Evolutionary conservation across 2,113 vertebrate species (phyloP).

Genomic region (Leptosomus discolor): DNA sequence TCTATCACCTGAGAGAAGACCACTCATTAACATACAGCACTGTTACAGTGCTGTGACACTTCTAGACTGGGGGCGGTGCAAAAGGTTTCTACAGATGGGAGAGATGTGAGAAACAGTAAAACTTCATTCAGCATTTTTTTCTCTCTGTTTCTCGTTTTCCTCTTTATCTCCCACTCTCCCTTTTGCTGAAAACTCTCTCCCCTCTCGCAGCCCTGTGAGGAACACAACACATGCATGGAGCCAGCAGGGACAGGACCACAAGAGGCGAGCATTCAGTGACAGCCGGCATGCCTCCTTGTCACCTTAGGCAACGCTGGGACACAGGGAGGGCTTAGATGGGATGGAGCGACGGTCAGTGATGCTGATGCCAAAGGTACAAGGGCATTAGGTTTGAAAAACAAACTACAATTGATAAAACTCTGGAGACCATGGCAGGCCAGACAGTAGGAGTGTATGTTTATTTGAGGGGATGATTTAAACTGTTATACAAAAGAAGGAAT

Average conservation of each 20-base stretch:
- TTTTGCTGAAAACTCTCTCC: neutral
- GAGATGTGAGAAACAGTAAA: neutral
- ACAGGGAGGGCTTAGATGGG: fast-evolving
- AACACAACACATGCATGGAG: neutral
- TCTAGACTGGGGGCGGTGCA: neutral
- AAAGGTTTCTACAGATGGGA: neutral
- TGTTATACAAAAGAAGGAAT: neutral
- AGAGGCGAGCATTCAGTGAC: neutral
- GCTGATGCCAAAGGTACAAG: constrained; percentile 22
- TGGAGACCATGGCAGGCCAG: neutral
- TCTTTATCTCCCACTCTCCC: neutral
- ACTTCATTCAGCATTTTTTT: neutral
- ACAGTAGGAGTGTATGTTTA: neutral
- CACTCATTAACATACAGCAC: neutral
- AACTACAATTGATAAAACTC: neutral
- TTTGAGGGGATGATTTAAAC: neutral
- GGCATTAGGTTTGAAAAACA: neutral
- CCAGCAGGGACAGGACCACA: constrained; percentile 10
- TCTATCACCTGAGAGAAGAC: neutral
- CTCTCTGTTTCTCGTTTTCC: neutral
- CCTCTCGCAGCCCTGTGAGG: neutral
- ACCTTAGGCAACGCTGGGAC: neutral
- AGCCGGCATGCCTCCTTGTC: neutral
- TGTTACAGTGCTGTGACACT: neutral
- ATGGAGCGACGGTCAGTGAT: fast-evolving